A percentile compares a stretch with the other conserved stretches of the same genome.
These are phyloP conservation scores for Streblospio benedicti DNA, from an alignment of 1,140 invertebrate genomes.

Conservation along the genomic window DNA sequence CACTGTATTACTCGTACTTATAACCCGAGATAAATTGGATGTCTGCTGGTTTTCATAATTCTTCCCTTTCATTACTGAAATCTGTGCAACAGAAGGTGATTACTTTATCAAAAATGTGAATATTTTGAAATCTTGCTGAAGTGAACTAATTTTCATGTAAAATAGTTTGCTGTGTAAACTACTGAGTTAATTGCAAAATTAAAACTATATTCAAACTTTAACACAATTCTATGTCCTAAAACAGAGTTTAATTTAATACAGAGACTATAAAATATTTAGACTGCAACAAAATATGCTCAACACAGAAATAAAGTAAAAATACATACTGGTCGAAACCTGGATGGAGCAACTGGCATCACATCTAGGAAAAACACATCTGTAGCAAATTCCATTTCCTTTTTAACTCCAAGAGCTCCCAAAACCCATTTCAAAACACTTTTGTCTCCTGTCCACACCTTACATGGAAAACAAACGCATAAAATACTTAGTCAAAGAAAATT, in stretches of 20 bases:
- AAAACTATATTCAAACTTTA: background rate
- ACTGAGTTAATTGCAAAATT: background rate
- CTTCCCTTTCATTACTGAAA: too few species aligned
- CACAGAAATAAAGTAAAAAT: background rate
- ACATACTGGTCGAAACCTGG: constrained; percentile 70
- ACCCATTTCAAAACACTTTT: constrained; percentile 60
- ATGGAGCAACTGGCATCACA: constrained; percentile 73
- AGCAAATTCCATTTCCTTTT: constrained; percentile 52
- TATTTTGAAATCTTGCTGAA: too few species aligned
- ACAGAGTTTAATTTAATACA: background rate
- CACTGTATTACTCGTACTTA: too few species aligned
- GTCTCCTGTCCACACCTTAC: constrained; percentile 65
- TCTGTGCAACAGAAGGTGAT: too few species aligned
- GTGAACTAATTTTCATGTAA: too few species aligned
- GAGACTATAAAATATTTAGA: background rate
- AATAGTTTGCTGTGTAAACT: background rate
- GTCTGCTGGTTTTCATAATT: too few species aligned
- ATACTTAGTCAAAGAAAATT: too few species aligned
- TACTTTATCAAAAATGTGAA: too few species aligned
- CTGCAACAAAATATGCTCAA: background rate
- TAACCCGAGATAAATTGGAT: too few species aligned
- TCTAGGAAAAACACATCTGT: constrained; percentile 86
- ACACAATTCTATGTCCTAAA: background rate
- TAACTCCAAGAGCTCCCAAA: constrained; percentile 58
- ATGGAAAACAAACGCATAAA: background rate